Conservation (phyloP, 37 sponge, comb jelly and placozoan species). For the Cliona cf. orientalis region DNA sequence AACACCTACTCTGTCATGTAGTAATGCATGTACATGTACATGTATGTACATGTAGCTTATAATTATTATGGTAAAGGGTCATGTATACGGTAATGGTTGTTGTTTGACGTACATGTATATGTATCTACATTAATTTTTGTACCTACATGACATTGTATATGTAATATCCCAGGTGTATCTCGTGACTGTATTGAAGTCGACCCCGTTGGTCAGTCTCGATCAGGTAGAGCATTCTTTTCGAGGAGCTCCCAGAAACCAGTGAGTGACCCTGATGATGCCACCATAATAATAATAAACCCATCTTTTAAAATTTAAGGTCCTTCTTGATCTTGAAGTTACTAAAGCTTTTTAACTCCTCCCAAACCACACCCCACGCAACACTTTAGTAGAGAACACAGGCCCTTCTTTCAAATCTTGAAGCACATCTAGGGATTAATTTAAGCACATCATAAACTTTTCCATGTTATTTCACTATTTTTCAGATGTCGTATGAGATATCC, state of each 20-base stretch:
- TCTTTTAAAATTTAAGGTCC: neutral
- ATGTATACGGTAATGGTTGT: too few species aligned
- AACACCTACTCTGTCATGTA: too few species aligned
- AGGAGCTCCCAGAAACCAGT: constrained; percentile 40
- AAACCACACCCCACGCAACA: too few species aligned
- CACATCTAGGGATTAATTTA: too few species aligned
- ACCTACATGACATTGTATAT: too few species aligned
- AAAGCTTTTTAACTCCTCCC: too few species aligned
- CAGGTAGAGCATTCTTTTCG: constrained; percentile 17
- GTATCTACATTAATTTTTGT: too few species aligned
- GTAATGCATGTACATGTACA: too few species aligned
- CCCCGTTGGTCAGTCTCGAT: constrained; percentile 48
- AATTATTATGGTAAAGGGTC: too few species aligned
- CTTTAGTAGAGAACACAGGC: neutral
- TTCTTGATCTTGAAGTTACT: neutral
- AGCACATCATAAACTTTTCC: neutral
- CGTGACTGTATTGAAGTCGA: constrained; percentile 71
- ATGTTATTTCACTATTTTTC: neutral
- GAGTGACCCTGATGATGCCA: constrained; percentile 5
- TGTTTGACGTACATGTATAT: too few species aligned
- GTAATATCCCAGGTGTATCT: constrained; percentile 77
- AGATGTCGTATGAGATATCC: constrained; percentile 69
- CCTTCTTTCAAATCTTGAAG: neutral
- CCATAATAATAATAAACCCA: neutral
- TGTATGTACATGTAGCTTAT: too few species aligned